Evolutionary conservation across 1,140 invertebrate species (phyloP).

Genomic region (Drosophila santomea): DNA sequence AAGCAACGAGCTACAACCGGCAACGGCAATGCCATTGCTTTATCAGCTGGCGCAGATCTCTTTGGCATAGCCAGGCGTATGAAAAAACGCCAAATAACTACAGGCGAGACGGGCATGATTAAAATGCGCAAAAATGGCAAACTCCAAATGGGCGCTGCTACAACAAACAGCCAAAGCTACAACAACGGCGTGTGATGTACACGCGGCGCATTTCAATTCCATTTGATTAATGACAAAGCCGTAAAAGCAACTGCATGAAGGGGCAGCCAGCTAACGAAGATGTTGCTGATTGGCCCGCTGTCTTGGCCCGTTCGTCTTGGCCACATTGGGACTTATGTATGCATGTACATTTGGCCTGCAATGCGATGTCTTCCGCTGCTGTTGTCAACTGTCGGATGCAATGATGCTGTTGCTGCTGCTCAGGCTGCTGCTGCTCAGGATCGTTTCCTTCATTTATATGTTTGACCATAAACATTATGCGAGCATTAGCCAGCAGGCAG

Average conservation of each 20-base stretch:
- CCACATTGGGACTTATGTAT: background rate
- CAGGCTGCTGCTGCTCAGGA: conserved; percentile 35
- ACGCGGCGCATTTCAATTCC: conserved; percentile 81
- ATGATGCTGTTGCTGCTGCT: conserved; percentile 50
- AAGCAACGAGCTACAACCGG: conserved; percentile 36
- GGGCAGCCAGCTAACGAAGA: conserved; percentile 60
- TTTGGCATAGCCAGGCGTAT: conserved; percentile 65
- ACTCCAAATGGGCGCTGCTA: conserved; percentile 78
- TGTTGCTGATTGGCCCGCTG: conserved; percentile 74
- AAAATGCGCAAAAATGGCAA: conserved; percentile 80
- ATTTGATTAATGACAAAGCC: conserved; percentile 83
- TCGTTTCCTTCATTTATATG: conserved; percentile 43
- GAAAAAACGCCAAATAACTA: conserved; percentile 74
- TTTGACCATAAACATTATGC: conserved; percentile 61
- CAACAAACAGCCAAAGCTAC: conserved; percentile 25
- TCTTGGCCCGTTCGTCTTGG: background rate
- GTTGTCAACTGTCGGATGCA: conserved; percentile 78
- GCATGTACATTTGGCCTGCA: background rate
- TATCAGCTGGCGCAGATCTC: conserved; percentile 69
- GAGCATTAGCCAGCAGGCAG: conserved; percentile 40
- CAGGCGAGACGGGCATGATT: conserved; percentile 77
- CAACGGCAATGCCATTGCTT: conserved; percentile 55
- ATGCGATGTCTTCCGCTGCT: conserved; percentile 32
- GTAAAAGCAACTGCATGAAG: conserved; percentile 75
- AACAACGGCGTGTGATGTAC: conserved; percentile 74